Percentiles rank a stretch among this genome's conserved stretches.
phyloP scores from a whole-genome alignment of 2,113 vertebrate genomes.

The Scortum barcoo region DNA sequence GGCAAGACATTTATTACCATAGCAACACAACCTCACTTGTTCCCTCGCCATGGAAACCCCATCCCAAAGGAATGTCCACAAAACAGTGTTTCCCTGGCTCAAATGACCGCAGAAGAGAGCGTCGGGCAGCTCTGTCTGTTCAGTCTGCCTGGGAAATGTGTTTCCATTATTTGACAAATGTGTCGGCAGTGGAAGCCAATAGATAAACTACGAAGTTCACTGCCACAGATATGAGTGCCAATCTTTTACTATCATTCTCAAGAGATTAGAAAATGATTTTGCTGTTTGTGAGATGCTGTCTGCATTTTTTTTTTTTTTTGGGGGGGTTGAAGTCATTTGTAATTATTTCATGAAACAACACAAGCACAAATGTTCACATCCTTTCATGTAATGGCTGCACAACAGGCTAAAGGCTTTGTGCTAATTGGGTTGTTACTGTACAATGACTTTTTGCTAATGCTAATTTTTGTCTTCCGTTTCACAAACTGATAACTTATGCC shows the following conservation, averaged over 20 bases:
- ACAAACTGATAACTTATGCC: conserved; percentile 6
- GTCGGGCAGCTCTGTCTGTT: conserved; percentile 24
- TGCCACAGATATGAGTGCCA: not conserved
- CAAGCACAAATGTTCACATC: not conserved
- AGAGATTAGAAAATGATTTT: not conserved
- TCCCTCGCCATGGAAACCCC: conserved; percentile 70
- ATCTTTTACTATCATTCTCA: not conserved
- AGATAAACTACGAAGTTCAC: not conserved
- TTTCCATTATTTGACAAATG: conserved; percentile 6
- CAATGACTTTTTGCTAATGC: conserved; percentile 6
- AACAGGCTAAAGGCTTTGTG: not conserved
- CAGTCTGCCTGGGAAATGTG: conserved; percentile 53
- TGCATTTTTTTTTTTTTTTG: too few relatives aligned
- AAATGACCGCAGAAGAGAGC: conserved; percentile 7
- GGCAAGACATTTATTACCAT: conserved; percentile 53
- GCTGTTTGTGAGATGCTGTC: not conserved
- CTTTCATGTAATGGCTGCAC: not conserved
- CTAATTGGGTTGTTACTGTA: not conserved
- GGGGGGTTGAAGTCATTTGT: not conserved
- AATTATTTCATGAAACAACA: not conserved
- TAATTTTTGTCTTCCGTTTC: conserved; percentile 29
- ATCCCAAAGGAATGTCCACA: conserved; percentile 63
- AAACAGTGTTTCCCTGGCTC: conserved; percentile 49
- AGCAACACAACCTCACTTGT: conserved; percentile 61
- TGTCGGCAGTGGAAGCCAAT: not conserved